phyloP scores from a whole-genome alignment of 2,888 invertebrate genomes.

The Phasia obesa region DNA sequence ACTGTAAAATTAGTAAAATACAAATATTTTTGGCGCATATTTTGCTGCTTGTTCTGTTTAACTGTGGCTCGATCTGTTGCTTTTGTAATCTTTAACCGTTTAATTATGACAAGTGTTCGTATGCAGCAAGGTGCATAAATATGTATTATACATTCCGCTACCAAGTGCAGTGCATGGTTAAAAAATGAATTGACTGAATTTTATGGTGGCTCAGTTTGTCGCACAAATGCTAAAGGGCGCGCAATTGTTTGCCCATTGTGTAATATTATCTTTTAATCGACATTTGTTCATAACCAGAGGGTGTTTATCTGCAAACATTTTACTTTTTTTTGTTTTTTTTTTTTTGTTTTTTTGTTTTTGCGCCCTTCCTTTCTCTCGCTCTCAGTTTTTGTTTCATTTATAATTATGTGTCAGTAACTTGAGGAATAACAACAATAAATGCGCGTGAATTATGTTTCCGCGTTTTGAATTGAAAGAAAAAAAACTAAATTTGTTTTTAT shows the following conservation, averaged over 20 bases:
- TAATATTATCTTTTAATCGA: slow-evolving; percentile 68
- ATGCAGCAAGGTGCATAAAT: slow-evolving; percentile 65
- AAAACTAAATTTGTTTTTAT: too few relatives aligned
- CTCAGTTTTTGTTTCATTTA: slow-evolving; percentile 38
- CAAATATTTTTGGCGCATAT: slow-evolving; percentile 49
- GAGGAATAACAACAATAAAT: slow-evolving; percentile 47
- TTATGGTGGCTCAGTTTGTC: slow-evolving; percentile 48
- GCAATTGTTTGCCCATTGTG: slow-evolving; percentile 69
- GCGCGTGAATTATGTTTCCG: too few relatives aligned
- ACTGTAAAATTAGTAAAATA: background rate
- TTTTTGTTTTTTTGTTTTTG: too few relatives aligned
- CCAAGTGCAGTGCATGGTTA: background rate
- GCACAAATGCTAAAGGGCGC: slow-evolving; percentile 66
- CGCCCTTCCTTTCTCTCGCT: background rate
- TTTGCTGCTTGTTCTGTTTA: slow-evolving; percentile 17
- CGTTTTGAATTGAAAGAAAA: too few relatives aligned
- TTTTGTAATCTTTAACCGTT: slow-evolving; percentile 67
- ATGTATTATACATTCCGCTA: slow-evolving; percentile 10
- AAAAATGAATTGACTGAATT: slow-evolving; percentile 6
- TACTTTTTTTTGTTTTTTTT: background rate
- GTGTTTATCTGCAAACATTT: slow-evolving; percentile 58
- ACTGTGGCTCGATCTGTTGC: slow-evolving; percentile 49
- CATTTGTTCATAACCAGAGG: slow-evolving; percentile 63
- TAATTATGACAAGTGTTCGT: slow-evolving; percentile 69
- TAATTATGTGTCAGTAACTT: slow-evolving; percentile 67